Base-by-base conservation (phyloP, 2,113 vertebrate species). In the Entosphenus tridentatus region DNA sequence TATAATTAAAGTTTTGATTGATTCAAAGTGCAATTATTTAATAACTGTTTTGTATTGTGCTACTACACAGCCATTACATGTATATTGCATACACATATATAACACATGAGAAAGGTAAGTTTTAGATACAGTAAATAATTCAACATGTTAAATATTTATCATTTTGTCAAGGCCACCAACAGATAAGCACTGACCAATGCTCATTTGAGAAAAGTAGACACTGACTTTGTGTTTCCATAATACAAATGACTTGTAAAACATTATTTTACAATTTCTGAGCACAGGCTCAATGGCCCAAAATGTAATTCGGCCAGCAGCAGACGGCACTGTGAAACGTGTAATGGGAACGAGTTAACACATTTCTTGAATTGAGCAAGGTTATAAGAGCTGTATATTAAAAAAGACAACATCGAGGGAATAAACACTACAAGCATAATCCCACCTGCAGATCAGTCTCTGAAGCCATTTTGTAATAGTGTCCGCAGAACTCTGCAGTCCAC, bases 391-490 rank as follows among this genome's bases (percentile, higher is more conserved):
- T 39, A 10, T 68, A 10, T 68, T 13, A 68, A 68, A 55, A 57
- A 18, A 57, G 16, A 67, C n/a, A 10, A 57, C n/a, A 56, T 69
- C 57, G 56, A 14, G 21, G 10, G 14, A 57, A n/a, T 56, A 56
- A 14, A 17, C 57, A 70, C 9, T 21, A 55, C 12, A 70, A 65
- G 10, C 81, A 18, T 58, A 57, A 39, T 39, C 72, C 76, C 74
- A 92, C 91, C 9, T 91, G 75, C 65, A 95, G 73, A 69, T 87
- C 83, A 57, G 85, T 78, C 70, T 71, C 73, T 21, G 83, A 83
- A 75, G 80, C 80, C 85, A 90, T 87, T 78, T 81, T 92, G 79
- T 92, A 96, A 74, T 89, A 98, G 57, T 68, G 76, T 3, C 81
- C 83, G 68, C 75, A 82, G 78, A 87, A 88, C 72, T 92, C 87